Conservation (phyloP, 2,888 invertebrate genomes). For the Rugalucina vietnamica region DNA sequence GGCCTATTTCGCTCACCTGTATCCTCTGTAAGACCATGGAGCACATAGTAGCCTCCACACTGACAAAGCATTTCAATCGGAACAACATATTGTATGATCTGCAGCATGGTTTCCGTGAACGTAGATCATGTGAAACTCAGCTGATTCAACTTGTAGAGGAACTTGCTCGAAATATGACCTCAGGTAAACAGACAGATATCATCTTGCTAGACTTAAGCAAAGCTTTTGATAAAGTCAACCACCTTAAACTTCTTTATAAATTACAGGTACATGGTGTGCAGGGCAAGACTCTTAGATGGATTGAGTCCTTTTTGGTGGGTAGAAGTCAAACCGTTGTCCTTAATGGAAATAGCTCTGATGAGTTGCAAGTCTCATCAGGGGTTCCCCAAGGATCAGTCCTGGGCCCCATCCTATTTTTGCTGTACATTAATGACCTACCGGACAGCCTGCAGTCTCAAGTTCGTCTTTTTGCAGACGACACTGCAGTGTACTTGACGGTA, state of each 20-base stretch:
- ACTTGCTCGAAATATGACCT: conserved; percentile 18
- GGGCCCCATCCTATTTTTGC: conserved; percentile 21
- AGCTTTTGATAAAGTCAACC: conserved; percentile 32
- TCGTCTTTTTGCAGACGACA: conserved; percentile 32
- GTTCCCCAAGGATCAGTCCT: conserved; percentile 37
- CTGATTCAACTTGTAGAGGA: conserved; percentile 15
- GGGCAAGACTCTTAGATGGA: conserved; percentile 12
- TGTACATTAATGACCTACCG: neutral
- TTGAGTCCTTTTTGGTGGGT: conserved; percentile 22
- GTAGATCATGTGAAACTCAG: conserved; percentile 35
- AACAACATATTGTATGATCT: conserved; percentile 29
- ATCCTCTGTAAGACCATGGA: conserved; percentile 20
- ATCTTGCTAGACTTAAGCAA: conserved; percentile 40
- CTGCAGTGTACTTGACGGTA: conserved; percentile 15
- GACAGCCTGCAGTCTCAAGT: conserved; percentile 12
- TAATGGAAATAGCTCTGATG: conserved; percentile 11
- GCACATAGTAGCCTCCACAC: conserved; percentile 28
- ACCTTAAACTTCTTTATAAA: conserved; percentile 29
- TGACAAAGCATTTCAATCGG: conserved; percentile 17
- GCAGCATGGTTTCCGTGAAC: conserved; percentile 28
- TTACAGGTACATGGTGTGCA: conserved; percentile 17
- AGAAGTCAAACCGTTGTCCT: conserved; percentile 20
- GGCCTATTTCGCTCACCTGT: conserved; percentile 32
- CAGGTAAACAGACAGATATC: conserved; percentile 35
- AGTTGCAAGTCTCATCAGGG: conserved; percentile 22